Base-by-base conservation (phyloP, 2,888 invertebrate genomes). In the Lathronympha strigana region DNA sequence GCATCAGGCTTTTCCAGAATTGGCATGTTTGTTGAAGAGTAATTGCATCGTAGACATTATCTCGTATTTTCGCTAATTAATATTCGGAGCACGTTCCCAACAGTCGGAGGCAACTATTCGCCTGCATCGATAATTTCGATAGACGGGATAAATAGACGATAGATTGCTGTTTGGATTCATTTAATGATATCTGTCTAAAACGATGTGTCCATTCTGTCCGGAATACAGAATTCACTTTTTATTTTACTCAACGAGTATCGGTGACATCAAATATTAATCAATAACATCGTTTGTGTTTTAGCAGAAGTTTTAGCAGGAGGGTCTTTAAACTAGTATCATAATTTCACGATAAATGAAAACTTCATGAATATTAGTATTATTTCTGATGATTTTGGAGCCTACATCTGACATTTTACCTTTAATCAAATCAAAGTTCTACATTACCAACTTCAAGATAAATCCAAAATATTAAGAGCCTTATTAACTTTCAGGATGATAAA, bases 401-500 rank as follows among this genome's bases (percentile, higher is more conserved):
- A 9, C 13, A 36, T 5, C 36, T 4, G 5, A 36, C 13, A n/a
- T 36, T 36, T 36, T 17, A 40, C 6, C 25, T 25, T 25, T 25
- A 25, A 25, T 9, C 5, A 0, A 40, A 40, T 40, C 5, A 15
- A 38, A n/a, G n/a, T n/a, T n/a, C 6, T 38, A 17, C 6, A 6
- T 17, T 4, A 4, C 25, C 15, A 21, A 23, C n/a, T 47, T 47
- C 5, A 47, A 23, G 23, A n/a, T 53, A 43, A 61, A 33, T 53
- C 51, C 31, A 47, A 62, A 47, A 54, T 25, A 25, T 25, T 45
- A n/a, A 40, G 25, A 45, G 47, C 33, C 43, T 54, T 62, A 54
- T 62, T 62, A 54, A 36, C 25, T 54, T 54, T 43, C 45, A 54
- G 54, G 62, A 54, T 62, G 47, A 47, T 54, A 62, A 54, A 62